Conservation (phyloP, 2,888 invertebrate genomes). For the Platerodrilus igneus region DNA sequence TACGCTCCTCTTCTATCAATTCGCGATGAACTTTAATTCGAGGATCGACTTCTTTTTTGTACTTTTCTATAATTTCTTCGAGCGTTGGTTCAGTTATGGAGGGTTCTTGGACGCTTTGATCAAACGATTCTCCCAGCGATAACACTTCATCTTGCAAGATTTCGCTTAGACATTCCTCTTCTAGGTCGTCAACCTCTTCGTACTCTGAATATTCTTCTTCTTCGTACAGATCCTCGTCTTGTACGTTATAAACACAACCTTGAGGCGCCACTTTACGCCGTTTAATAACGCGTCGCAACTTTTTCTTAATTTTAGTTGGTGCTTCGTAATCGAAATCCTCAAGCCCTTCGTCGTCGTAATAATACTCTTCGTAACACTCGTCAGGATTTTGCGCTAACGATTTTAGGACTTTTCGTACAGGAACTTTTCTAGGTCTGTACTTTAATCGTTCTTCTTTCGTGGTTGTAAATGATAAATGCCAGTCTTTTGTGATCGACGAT, state of each 20-base stretch:
- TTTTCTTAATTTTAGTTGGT: constrained; percentile 16
- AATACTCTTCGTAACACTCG: constrained; percentile 19
- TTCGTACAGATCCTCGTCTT: constrained; percentile 23
- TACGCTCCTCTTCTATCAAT: constrained; percentile 35
- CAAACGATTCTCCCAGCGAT: constrained; percentile 5
- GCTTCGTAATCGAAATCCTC: constrained; percentile 13
- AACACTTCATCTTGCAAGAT: constrained; percentile 5
- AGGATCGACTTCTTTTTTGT: constrained; percentile 15
- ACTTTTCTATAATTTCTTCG: constrained; percentile 18
- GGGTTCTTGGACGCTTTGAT: constrained; percentile 10
- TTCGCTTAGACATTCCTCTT: constrained; percentile 16
- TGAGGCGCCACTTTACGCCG: constrained; percentile 28
- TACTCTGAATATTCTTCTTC: constrained; percentile 23
- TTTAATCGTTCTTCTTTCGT: constrained; percentile 42
- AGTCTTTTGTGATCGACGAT: constrained; percentile 55
- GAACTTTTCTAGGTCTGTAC: constrained; percentile 36
- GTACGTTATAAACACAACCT: constrained; percentile 15
- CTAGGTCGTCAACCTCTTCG: constrained; percentile 22
- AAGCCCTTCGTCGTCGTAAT: constrained; percentile 28
- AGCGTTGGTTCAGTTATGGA: constrained; percentile 17
- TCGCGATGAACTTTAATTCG: constrained; percentile 10
- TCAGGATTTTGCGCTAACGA: constrained; percentile 15
- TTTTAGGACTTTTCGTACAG: constrained; percentile 30
- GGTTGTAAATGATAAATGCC: constrained; percentile 45
- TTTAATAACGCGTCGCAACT: constrained; percentile 13